phyloP scores from a whole-genome alignment of 2,888 invertebrate species.

The Eupelmus urozonus region DNA sequence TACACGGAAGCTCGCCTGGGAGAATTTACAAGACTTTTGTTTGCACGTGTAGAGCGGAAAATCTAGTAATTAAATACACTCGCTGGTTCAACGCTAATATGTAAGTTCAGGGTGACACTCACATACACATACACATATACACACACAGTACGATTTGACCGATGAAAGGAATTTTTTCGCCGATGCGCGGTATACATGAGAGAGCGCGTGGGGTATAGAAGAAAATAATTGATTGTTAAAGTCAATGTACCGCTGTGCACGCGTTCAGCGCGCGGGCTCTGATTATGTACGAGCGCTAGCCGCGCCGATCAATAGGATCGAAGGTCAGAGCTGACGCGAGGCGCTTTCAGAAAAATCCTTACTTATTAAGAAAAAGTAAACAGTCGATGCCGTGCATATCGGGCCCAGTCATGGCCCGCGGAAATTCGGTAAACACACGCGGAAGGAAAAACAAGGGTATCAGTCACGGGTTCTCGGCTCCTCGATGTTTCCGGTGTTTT shows the following conservation, averaged over 20 bases:
- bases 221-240: neutral
- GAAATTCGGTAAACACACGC: neutral
- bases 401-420: neutral
- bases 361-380: conserved; percentile 17
- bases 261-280: neutral
- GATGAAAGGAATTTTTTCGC: neutral
- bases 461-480: no score
- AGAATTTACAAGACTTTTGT: conserved; percentile 7
- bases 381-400: neutral
- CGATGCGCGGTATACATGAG: neutral
- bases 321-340: conserved; percentile 41
- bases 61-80: conserved; percentile 26
- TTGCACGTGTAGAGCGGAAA: conserved; percentile 22
- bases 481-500: neutral
- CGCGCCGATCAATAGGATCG: conserved; percentile 41
- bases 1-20: no score
- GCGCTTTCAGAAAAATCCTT: conserved; percentile 33
- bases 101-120: neutral
- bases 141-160: neutral
- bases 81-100: neutral
- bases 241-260: conserved; percentile 16
- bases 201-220: neutral
- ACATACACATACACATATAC: no score
- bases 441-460: neutral
- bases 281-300: neutral